Percentiles rank a stretch among this genome's conserved stretches.
These are phyloP conservation scores for Leontocebus nigricollis DNA, from an alignment of 2,797 vertebrate genomes.

Conservation along the genomic window DNA sequence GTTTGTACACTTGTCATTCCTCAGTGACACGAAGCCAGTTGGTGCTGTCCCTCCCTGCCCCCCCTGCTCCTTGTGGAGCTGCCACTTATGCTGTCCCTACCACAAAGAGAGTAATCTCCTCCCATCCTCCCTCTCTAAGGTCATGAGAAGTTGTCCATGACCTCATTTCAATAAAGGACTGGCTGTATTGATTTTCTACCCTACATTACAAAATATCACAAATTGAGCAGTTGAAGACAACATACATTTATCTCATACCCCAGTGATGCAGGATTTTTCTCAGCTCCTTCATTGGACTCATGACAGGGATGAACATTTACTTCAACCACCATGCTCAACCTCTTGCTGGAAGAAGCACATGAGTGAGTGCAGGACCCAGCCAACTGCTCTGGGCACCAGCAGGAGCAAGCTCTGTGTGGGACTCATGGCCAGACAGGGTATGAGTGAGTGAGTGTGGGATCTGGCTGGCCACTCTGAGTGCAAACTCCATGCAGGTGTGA, in stretches of 20 bases:
- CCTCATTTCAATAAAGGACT: background rate
- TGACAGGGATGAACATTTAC: background rate
- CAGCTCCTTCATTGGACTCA: background rate
- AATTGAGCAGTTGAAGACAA: background rate
- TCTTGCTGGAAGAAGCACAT: rapidly evolving
- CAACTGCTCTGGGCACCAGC: background rate
- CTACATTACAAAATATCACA: background rate
- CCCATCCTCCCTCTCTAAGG: background rate
- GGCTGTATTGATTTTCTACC: background rate
- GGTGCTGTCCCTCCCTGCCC: background rate
- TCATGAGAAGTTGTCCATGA: background rate
- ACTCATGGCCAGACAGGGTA: background rate
- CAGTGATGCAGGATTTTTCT: background rate
- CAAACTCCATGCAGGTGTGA: background rate
- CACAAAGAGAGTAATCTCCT: background rate
- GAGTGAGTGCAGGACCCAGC: background rate
- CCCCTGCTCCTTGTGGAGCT: background rate
- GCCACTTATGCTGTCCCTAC: background rate
- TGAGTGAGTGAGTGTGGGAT: background rate
- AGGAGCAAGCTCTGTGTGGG: background rate
- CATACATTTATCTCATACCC: background rate
- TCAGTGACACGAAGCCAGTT: background rate
- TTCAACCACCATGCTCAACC: background rate
- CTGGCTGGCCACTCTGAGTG: background rate
- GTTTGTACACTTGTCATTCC: background rate